Evolutionary conservation across 1,140 invertebrate species (phyloP).

Genomic region (Pseudomyrmex concolor): DNA sequence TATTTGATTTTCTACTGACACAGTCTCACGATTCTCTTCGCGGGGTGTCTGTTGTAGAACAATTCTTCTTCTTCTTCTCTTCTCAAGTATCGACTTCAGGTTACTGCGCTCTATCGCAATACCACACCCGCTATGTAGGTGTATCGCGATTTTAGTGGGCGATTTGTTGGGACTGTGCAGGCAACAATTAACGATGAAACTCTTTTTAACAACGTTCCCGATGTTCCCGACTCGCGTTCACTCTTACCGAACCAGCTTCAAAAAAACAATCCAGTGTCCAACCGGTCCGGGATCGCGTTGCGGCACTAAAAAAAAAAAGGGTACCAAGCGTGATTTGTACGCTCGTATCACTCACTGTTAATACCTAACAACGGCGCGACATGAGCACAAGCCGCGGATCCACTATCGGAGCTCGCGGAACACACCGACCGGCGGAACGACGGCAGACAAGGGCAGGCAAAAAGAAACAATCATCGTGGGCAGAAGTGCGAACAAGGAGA

Average conservation of each 20-base stretch:
- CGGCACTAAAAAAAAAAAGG: not conserved
- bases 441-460: not conserved
- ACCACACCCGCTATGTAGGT: not conserved
- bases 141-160: not conserved
- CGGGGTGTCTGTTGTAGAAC: too few relatives aligned
- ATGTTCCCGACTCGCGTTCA: not conserved
- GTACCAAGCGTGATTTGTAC: constrained; percentile 16
- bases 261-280: not conserved
- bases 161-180: not conserved
- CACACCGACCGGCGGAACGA: not conserved
- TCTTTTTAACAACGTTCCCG: not conserved
- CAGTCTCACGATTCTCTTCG: not conserved
- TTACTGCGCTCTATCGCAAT: not conserved
- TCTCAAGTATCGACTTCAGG: too few relatives aligned
- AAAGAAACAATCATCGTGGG: constrained; percentile 49
- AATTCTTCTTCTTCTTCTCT: not conserved
- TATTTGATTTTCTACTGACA: not conserved
- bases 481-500: not conserved
- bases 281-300: constrained; percentile 15
- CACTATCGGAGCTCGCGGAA: not conserved
- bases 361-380: not conserved
- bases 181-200: not conserved
- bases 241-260: not conserved
- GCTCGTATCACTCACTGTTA: constrained; percentile 51
- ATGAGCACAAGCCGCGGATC: not conserved